Evolutionary conservation across 1,140 invertebrate genomes (phyloP), one percentile per base, ranked within the genome.

Genomic region (Centruroides vittatus): DNA sequence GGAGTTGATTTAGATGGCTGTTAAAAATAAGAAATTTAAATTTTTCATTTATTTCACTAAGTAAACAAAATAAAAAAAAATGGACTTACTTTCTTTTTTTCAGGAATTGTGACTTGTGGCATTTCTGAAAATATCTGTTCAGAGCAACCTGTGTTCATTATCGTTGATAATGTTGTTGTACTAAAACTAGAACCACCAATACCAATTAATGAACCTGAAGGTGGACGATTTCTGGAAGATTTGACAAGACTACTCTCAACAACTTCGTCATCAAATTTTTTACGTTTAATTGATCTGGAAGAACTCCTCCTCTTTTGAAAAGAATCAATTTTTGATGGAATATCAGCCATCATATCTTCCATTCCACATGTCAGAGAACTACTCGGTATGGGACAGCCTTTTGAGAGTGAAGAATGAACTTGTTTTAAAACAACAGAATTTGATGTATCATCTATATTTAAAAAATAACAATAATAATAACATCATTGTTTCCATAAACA

Each of bases 191-290:
- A 41, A 41, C 41, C 41, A 41, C 41, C 41, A 41, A 41, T 41
- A 6, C 41, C 41, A 41, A 41, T 41, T 41, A 67, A 66, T 46
- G 62, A 6, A 8, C 46, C 46, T 55, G 59, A 59, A 46, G 64
- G 65, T 46, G 58, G 63, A 34, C 69, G 62, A n/a, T 60, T 53
- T 9, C 61, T 51, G 54, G 68, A 68, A 11, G 60, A 51, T 35
- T 67, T 61, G 11, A 74, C 68, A 36, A 75, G 62, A 63, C 76
- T 77, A 61, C 78, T 80, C 60, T 80, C 78, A 0, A 97, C 93
- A 49, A 98, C 75, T 76, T 98, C 93, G 80, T 98, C 93, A 73
- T 98, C 93, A 78, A 98, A 98, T 66, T 93, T 91, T 69, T 88
- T 86, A 7, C 93, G 79, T 75, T 96, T 97, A 69, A 97, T 96